Conservation (phyloP, 2,888 invertebrate species). For the Nemoura dubitans region DNA sequence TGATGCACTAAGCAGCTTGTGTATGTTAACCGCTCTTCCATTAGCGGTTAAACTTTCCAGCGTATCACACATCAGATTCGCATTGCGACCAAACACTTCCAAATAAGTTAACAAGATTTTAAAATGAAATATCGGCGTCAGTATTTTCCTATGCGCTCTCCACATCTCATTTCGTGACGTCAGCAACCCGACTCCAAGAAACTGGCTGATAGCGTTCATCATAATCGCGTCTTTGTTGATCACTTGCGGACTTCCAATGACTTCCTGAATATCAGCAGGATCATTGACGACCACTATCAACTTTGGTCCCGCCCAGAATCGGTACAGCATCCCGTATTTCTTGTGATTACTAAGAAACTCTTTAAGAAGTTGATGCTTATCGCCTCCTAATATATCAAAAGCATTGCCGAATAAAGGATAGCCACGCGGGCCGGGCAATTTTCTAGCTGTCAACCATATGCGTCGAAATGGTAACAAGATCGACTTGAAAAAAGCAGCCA, state of each 20-base stretch:
- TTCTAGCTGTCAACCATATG: no score
- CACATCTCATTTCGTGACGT: not conserved
- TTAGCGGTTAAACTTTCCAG: not conserved
- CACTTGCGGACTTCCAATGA: not conserved
- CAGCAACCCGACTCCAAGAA: not conserved
- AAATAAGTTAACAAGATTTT: not conserved
- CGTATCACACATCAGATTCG: slow-evolving; percentile 25
- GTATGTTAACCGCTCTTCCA: slow-evolving; percentile 39
- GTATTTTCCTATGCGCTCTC: not conserved
- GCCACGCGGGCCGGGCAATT: no score
- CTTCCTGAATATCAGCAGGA: not conserved
- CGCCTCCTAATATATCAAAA: no score
- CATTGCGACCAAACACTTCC: slow-evolving; percentile 28
- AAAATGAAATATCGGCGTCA: slow-evolving; percentile 9
- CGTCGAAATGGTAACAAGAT: no score
- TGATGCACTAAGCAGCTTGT: slow-evolving; percentile 43
- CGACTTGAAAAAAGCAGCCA: no score
- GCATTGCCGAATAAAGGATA: no score
- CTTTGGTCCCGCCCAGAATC: not conserved
- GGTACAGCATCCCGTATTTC: not conserved
- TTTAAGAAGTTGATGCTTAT: no score
- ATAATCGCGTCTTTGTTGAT: not conserved
- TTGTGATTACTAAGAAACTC: no score
- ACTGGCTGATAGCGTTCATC: not conserved
- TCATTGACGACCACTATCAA: not conserved